phyloP scores from a whole-genome alignment of 2,797 vertebrate species.

The Typhlichthys subterraneus region DNA sequence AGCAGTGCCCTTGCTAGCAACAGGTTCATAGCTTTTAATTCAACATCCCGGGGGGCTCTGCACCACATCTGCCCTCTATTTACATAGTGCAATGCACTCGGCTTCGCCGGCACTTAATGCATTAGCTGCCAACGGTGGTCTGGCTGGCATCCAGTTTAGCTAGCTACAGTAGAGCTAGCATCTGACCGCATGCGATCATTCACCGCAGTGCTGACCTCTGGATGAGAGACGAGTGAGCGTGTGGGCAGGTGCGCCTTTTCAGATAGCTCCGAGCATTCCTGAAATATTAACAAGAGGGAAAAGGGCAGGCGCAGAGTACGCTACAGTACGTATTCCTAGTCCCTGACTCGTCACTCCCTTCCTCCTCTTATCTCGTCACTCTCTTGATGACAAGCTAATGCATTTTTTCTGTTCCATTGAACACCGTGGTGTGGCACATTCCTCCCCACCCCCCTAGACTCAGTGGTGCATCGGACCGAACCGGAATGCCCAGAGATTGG shows the following conservation, averaged over 20 bases:
- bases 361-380: conserved; percentile 39
- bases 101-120: conserved; percentile 36
- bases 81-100: conserved; percentile 38
- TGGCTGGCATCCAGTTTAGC: conserved; percentile 35
- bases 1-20: not conserved
- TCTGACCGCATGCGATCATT: conserved; percentile 68
- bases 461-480: conserved; percentile 61
- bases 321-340: conserved; percentile 72
- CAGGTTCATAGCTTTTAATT: conserved; percentile 8
- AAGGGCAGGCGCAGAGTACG: conserved; percentile 57
- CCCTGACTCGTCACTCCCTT: conserved; percentile 55
- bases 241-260: conserved; percentile 63
- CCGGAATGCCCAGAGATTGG: conserved; percentile 61
- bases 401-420: conserved; percentile 76
- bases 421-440: conserved; percentile 73
- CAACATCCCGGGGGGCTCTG: conserved; percentile 15
- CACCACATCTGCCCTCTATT: conserved; percentile 35
- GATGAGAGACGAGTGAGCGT: conserved; percentile 61
- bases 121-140: conserved; percentile 18
- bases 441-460: conserved; percentile 37
- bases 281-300: conserved; percentile 67
- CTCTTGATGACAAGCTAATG: conserved; percentile 75
- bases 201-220: conserved; percentile 70
- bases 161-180: conserved; percentile 52
- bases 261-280: conserved; percentile 57